Evolutionary conservation across 2,113 vertebrate species (phyloP).

Genomic region (Saguinus midas): DNA sequence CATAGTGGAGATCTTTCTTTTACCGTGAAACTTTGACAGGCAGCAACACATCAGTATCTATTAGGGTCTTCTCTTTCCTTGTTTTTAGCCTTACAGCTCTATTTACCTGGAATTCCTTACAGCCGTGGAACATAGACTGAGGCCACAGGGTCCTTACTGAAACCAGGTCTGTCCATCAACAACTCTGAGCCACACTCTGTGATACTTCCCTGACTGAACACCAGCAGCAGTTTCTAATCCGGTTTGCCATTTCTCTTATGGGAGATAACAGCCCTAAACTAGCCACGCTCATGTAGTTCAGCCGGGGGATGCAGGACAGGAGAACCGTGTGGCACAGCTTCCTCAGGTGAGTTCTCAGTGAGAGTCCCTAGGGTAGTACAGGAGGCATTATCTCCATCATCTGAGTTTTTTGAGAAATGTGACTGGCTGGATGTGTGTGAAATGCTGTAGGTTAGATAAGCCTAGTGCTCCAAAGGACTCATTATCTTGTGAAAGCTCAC

Average conservation of each 20-base stretch:
- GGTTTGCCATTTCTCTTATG: neutral
- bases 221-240: neutral
- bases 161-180: neutral
- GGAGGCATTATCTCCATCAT: neutral
- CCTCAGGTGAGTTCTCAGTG: neutral
- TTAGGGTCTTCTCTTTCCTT: neutral
- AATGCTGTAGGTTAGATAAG: neutral
- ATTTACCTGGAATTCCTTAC: neutral
- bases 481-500: neutral
- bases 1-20: neutral
- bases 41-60: neutral
- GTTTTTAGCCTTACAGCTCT: neutral
- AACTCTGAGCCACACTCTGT: neutral
- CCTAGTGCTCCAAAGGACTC: neutral
- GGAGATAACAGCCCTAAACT: neutral
- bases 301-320: neutral
- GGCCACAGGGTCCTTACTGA: neutral
- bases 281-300: neutral
- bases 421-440: neutral
- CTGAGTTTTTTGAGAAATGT: neutral
- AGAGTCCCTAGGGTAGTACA: neutral
- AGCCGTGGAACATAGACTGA: neutral
- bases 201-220: neutral
- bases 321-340: neutral
- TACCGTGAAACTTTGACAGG: neutral